Evolutionary conservation across 2,797 vertebrate genomes (phyloP).

Genomic region (Phyllotis vaccarum): DNA sequence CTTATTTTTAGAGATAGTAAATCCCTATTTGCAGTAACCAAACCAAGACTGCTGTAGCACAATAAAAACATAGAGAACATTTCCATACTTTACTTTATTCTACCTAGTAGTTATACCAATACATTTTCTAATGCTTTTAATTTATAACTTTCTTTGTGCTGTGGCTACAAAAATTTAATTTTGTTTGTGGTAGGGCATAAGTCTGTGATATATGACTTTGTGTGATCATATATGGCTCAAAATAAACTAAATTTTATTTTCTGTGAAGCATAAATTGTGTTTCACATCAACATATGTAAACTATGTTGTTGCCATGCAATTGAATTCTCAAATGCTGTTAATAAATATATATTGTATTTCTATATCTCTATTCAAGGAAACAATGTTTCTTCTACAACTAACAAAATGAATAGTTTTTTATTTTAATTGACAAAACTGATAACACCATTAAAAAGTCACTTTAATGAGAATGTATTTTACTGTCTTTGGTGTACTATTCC

Average conservation of each 20-base stretch:
- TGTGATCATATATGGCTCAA: background rate
- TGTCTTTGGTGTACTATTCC: too few relatives aligned
- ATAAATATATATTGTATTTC: constrained; percentile 19
- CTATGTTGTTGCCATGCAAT: background rate
- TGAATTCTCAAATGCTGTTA: background rate
- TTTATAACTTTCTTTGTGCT: background rate
- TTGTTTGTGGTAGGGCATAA: background rate
- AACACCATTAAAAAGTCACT: background rate
- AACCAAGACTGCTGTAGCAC: background rate
- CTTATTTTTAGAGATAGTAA: background rate
- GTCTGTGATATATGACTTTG: background rate
- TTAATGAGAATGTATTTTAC: background rate
- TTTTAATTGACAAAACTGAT: background rate
- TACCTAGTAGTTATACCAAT: background rate
- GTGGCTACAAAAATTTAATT: background rate
- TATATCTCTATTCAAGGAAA: background rate
- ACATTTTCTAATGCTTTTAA: background rate
- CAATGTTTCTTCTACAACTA: background rate
- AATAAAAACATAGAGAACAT: background rate
- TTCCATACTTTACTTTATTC: background rate
- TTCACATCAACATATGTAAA: background rate
- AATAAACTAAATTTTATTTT: background rate
- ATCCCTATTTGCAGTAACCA: background rate
- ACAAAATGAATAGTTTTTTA: background rate
- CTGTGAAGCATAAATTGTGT: background rate